Evolutionary conservation across 1,140 invertebrate species (phyloP).

Genomic region (Camponotus floridanus): DNA sequence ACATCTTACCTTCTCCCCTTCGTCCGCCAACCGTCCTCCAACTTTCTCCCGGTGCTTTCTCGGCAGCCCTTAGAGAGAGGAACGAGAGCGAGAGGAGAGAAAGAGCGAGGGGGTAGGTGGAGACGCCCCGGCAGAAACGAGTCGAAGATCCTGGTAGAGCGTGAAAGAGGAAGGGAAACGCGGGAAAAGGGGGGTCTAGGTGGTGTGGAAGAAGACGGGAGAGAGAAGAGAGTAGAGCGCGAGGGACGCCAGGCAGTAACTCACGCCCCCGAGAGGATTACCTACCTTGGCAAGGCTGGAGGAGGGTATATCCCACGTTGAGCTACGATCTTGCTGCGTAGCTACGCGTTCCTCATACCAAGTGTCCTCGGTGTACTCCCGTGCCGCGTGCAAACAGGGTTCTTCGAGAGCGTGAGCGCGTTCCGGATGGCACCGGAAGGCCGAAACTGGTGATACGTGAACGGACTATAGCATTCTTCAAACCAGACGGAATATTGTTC

Average conservation of each 20-base stretch:
- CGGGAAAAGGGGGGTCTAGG: constrained; percentile 12
- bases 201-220: constrained; percentile 64
- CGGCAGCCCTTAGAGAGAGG: constrained; percentile 45
- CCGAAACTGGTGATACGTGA: constrained; percentile 69
- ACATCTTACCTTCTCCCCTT: constrained; percentile 58
- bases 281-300: constrained; percentile 83
- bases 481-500: constrained; percentile 48
- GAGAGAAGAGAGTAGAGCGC: constrained; percentile 74
- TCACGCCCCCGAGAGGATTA: constrained; percentile 87
- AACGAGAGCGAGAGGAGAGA: constrained; percentile 61
- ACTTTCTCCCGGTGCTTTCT: constrained; percentile 65
- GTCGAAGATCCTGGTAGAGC: constrained; percentile 18
- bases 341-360: constrained; percentile 87
- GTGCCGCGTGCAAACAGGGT: constrained; percentile 76
- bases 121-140: constrained; percentile 48
- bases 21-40: constrained; percentile 35
- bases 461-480: constrained; percentile 42
- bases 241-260: constrained; percentile 83
- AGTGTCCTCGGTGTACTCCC: constrained; percentile 82
- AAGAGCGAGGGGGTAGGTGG: constrained; percentile 58
- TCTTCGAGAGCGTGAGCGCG: constrained; percentile 72
- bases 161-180: constrained; percentile 31
- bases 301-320: constrained; percentile 83
- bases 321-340: constrained; percentile 86
- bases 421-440: constrained; percentile 69